phyloP scores from a whole-genome alignment of 53 echinoderm and acorn worm species.

The Apostichopus leukothele region DNA sequence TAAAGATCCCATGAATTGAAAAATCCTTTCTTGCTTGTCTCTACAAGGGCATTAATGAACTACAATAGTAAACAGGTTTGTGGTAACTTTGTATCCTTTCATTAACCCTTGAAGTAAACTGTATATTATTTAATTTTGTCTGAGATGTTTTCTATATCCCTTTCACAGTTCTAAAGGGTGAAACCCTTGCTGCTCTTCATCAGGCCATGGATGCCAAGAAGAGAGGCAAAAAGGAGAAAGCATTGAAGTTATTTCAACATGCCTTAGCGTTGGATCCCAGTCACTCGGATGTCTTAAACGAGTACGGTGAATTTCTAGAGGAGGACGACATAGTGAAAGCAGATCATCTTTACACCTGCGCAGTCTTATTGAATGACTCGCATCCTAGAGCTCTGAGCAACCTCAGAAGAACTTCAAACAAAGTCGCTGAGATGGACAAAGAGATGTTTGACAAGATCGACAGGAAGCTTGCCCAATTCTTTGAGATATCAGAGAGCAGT shows the following conservation, averaged over 20 bases:
- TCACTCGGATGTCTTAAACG: constrained; percentile 85
- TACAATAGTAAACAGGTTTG: too few relatives aligned
- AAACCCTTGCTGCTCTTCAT: constrained; percentile 76
- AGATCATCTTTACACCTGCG: constrained; percentile 89
- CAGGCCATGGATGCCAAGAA: constrained; percentile 78
- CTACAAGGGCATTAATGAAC: too few relatives aligned
- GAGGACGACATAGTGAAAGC: constrained; percentile 82
- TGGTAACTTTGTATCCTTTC: too few relatives aligned
- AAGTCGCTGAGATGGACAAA: constrained; percentile 85
- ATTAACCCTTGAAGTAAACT: too few relatives aligned
- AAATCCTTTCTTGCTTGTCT: too few relatives aligned
- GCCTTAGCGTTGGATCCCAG: constrained; percentile 88
- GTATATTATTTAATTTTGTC: too few relatives aligned
- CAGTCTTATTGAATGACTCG: constrained; percentile 70
- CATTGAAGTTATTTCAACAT: constrained; percentile 91
- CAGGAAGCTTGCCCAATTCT: constrained; percentile 60
- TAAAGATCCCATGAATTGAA: too few relatives aligned
- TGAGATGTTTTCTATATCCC: background rate
- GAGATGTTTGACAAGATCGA: constrained; percentile 71
- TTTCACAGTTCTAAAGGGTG: constrained; percentile 73
- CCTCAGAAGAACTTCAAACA: constrained; percentile 62
- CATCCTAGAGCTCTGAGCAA: constrained; percentile 76
- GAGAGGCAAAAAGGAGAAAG: constrained; percentile 83
- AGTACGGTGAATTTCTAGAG: constrained; percentile 90
- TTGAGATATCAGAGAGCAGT: constrained; percentile 66